phyloP scores from a whole-genome alignment of 2,797 vertebrate species.

The Syncerus caffer region DNA sequence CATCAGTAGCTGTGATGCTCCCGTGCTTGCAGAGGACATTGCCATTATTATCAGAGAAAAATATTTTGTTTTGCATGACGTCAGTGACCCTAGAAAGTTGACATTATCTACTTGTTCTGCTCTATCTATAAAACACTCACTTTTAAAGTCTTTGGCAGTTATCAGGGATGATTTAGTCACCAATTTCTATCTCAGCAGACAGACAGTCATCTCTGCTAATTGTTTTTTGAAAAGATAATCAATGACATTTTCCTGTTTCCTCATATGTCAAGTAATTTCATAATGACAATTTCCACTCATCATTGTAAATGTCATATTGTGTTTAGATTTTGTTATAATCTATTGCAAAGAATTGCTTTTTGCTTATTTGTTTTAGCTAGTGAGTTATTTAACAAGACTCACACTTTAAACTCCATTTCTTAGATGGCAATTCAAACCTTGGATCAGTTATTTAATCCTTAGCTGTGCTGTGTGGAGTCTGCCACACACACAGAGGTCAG shows the following conservation, averaged over 20 bases:
- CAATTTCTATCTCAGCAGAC: neutral
- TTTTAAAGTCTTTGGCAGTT: neutral
- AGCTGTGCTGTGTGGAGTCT: neutral
- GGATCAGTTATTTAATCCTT: neutral
- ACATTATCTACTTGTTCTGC: neutral
- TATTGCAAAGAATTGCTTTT: neutral
- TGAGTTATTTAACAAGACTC: neutral
- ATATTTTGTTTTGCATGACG: neutral
- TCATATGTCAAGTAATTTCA: neutral
- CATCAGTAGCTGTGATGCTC: accelerated
- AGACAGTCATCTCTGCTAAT: neutral
- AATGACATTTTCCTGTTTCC: neutral
- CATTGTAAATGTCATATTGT: neutral
- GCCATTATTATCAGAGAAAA: neutral
- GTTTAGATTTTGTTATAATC: neutral
- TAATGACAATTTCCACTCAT: neutral
- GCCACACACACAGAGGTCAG: neutral
- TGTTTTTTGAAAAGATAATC: neutral
- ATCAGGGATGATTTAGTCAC: neutral
- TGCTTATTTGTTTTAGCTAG: neutral
- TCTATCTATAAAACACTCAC: neutral
- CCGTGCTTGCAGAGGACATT: neutral
- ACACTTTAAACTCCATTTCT: neutral
- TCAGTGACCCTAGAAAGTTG: neutral
- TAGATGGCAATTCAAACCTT: neutral